These are phyloP conservation scores for Microcebus jonahi DNA, from an alignment of 2,113 vertebrate species.

Conservation along the genomic window DNA sequence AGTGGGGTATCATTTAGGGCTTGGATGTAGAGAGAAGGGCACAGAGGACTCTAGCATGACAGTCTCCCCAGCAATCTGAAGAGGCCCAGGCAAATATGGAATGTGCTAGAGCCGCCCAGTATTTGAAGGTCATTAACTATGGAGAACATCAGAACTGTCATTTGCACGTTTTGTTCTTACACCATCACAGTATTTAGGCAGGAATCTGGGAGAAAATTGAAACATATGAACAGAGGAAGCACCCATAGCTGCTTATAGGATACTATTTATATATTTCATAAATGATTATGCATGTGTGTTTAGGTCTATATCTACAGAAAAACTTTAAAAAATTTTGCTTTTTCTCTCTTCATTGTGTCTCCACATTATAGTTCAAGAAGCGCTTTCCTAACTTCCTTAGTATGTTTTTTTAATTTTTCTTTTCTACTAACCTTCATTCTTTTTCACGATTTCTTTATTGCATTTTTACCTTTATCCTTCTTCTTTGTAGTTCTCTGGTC, in stretches of 20 bases:
- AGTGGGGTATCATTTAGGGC: background rate
- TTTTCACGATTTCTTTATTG: background rate
- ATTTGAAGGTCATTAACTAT: slow-evolving; percentile 19
- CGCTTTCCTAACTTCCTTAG: background rate
- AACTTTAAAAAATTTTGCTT: background rate
- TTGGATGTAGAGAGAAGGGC: background rate
- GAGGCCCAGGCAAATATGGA: background rate
- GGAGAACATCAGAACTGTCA: background rate
- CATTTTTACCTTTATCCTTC: background rate
- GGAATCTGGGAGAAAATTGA: background rate
- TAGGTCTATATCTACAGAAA: background rate
- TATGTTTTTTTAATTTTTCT: background rate
- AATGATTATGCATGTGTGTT: background rate
- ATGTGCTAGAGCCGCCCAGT: background rate
- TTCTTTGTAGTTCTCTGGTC: background rate
- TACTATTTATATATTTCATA: background rate
- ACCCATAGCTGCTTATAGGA: too few species aligned
- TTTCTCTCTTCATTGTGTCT: background rate
- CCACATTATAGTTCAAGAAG: background rate
- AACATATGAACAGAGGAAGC: background rate
- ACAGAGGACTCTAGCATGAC: background rate
- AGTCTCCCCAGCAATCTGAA: background rate
- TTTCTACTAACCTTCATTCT: background rate
- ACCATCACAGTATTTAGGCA: background rate
- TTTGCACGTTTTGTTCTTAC: slow-evolving; percentile 1